A percentile compares a stretch with the other conserved stretches of the same genome.
phyloP scores from a whole-genome alignment of 2,888 invertebrate species.

The Callimorpha dominula region DNA sequence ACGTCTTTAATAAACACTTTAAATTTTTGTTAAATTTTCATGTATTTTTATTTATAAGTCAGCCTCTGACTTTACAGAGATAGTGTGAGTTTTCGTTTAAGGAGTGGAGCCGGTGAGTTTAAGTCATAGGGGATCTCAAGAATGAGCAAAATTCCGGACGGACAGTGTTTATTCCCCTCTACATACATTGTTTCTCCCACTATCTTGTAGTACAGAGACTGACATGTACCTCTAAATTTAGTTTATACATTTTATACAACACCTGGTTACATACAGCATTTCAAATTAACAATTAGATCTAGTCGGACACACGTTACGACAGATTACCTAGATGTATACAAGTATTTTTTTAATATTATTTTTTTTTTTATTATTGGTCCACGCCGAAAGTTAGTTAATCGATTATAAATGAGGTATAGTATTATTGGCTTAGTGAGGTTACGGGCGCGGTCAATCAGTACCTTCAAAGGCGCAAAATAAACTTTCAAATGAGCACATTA shows the following conservation, averaged over 20 bases:
- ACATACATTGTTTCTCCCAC: background rate
- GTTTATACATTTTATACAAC: conserved; percentile 53
- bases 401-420: conserved; percentile 28
- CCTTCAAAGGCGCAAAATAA: conserved; percentile 21
- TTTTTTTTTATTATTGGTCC: conserved; percentile 50
- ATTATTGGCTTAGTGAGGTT: conserved; percentile 33
- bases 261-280: conserved; percentile 29
- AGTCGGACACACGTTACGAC: conserved; percentile 40
- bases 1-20: conserved; percentile 47
- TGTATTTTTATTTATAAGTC: conserved; percentile 42
- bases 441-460: conserved; percentile 50
- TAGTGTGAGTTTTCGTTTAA: background rate
- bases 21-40: conserved; percentile 26
- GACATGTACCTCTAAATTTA: conserved; percentile 31
- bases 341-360: conserved; percentile 24
- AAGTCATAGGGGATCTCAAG: background rate
- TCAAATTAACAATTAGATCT: conserved; percentile 23
- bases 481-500: conserved; percentile 5
- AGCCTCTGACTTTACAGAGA: conserved; percentile 16
- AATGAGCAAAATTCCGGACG: background rate
- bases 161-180: background rate
- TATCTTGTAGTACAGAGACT: conserved; percentile 18
- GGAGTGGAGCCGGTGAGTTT: background rate
- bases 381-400: conserved; percentile 47
- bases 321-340: conserved; percentile 42